A percentile compares a stretch with the other conserved stretches of the same genome.
Evolutionary conservation across 1,140 invertebrate species (phyloP).

Genomic region (Trichonephila inaurata): DNA sequence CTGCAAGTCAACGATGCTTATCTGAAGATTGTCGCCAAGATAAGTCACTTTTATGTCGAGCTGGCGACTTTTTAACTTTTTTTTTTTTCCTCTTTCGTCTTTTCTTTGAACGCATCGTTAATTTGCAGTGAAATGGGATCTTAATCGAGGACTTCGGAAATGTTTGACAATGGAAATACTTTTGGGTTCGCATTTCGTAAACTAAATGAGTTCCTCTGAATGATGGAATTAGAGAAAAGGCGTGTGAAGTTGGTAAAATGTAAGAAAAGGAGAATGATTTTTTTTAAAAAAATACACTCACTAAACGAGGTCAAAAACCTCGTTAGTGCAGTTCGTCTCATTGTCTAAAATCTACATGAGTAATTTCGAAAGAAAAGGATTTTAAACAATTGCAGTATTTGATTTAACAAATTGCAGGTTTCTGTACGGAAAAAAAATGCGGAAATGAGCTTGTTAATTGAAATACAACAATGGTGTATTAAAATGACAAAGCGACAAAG

Average conservation of each 20-base stretch:
- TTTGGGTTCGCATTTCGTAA: background rate
- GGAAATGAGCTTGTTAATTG: background rate
- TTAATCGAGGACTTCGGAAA: constrained; percentile 14
- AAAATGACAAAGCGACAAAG: too few species aligned
- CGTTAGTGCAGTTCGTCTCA: background rate
- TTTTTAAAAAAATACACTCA: background rate
- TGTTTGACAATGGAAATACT: constrained; percentile 3
- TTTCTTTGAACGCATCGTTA: constrained; percentile 47
- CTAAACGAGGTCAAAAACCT: constrained; percentile 16
- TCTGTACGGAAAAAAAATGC: background rate
- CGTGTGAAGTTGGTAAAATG: background rate
- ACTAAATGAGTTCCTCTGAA: constrained; percentile 23
- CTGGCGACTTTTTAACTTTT: constrained; percentile 17
- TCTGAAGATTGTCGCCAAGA: constrained; percentile 58
- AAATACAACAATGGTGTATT: background rate
- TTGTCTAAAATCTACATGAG: background rate
- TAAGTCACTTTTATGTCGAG: constrained; percentile 10
- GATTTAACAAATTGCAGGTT: background rate
- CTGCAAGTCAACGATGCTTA: constrained; percentile 67
- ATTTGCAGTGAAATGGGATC: constrained; percentile 50
- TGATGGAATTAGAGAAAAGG: background rate
- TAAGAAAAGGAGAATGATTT: background rate
- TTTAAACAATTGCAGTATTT: background rate
- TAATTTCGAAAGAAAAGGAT: background rate
- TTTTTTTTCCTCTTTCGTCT: background rate